A percentile compares a stretch with the other conserved stretches of the same genome.
phyloP scores from a whole-genome alignment of 2,888 invertebrate genomes.

The Bellardia pandia region DNA sequence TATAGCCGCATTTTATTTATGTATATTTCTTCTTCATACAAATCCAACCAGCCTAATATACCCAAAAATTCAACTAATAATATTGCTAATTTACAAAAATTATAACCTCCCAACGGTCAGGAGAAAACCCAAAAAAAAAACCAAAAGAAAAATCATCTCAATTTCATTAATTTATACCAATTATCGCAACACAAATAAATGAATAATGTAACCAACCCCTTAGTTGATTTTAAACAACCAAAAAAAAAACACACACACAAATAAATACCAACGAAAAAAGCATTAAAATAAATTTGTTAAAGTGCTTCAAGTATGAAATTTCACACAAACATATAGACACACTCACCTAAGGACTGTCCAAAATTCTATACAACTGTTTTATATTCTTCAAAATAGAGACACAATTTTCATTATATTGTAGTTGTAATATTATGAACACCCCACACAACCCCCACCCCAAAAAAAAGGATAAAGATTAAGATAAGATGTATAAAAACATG shows the following conservation, averaged over 20 bases:
- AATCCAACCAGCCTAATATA: background rate
- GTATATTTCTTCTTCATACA: no score
- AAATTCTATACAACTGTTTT: constrained; percentile 42
- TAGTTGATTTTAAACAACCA: background rate
- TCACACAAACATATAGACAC: background rate
- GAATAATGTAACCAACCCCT: background rate
- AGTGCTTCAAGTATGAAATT: constrained; percentile 4
- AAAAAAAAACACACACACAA: background rate
- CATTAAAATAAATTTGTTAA: constrained; percentile 1
- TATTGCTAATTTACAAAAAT: constrained; percentile 9
- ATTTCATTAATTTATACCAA: constrained; percentile 25
- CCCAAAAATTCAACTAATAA: background rate
- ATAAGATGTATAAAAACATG: constrained; percentile 48
- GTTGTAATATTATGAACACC: background rate
- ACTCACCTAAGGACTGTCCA: background rate
- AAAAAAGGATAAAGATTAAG: background rate
- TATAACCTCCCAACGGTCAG: background rate
- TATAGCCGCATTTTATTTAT: no score
- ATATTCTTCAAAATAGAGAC: constrained; percentile 6
- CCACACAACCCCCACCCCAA: background rate
- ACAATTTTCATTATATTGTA: constrained; percentile 34
- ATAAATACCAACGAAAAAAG: background rate
- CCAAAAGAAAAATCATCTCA: constrained; percentile 2
- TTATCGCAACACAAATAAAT: constrained; percentile 2
- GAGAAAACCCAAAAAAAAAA: background rate